These are phyloP conservation scores for Dexiosoma caninum DNA, from an alignment of 2,888 invertebrate genomes.

Conservation along the genomic window DNA sequence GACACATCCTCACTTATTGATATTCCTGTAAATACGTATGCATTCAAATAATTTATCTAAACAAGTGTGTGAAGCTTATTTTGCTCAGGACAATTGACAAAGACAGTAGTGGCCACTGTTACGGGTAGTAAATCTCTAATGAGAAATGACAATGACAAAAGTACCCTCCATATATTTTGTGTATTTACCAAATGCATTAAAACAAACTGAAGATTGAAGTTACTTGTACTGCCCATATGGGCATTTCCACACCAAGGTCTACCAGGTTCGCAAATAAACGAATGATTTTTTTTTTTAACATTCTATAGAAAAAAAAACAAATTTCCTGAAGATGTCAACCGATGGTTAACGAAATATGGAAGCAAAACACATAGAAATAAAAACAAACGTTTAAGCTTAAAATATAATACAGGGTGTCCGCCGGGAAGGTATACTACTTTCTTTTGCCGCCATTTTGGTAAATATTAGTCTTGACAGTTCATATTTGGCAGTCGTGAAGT, in stretches of 20 bases:
- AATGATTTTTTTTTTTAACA: too few relatives aligned
- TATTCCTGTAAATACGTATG: not conserved
- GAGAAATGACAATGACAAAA: conserved; percentile 38
- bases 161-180: not conserved
- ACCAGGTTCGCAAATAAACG: too few relatives aligned
- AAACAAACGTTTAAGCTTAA: too few relatives aligned
- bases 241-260: not conserved
- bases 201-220: conserved; percentile 7
- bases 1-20: not conserved
- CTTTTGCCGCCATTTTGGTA: too few relatives aligned
- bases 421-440: too few relatives aligned
- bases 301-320: too few relatives aligned
- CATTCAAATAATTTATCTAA: not conserved
- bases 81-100: not conserved
- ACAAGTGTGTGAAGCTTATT: conserved; percentile 13
- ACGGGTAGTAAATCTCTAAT: conserved; percentile 40
- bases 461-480: too few relatives aligned
- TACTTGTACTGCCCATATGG: not conserved
- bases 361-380: too few relatives aligned
- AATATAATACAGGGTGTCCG: too few relatives aligned
- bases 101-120: not conserved
- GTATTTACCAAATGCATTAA: not conserved
- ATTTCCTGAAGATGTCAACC: too few relatives aligned
- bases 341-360: too few relatives aligned
- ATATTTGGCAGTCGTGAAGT: too few relatives aligned